Conservation (phyloP, 2,888 invertebrate species). For the Allolobophora icterica region DNA sequence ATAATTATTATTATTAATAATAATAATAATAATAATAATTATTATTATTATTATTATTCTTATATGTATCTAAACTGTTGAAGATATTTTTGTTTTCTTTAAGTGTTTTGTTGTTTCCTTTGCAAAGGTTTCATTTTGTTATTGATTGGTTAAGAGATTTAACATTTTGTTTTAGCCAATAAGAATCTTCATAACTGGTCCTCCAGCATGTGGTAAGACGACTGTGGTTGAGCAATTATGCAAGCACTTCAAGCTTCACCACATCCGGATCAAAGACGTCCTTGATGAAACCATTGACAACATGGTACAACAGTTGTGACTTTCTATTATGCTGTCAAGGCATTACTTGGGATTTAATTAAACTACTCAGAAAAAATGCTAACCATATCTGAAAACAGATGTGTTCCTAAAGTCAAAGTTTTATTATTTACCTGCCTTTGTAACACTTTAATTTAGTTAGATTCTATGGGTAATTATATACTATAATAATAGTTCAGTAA, state of each 20-base stretch:
- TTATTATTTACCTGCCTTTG: no score
- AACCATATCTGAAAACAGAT: background rate
- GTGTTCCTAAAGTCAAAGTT: background rate
- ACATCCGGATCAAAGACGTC: conserved; percentile 64
- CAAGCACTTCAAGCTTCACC: conserved; percentile 65
- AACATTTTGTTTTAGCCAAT: conserved; percentile 58
- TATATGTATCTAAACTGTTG: background rate
- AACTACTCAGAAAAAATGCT: background rate
- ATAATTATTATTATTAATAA: no score
- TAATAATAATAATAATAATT: no score
- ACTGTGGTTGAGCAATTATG: conserved; percentile 63
- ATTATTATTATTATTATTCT: no score
- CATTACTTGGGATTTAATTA: background rate
- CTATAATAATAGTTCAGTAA: background rate
- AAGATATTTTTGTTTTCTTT: background rate
- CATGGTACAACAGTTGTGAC: background rate
- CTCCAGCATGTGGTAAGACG: conserved; percentile 65
- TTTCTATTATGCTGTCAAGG: background rate
- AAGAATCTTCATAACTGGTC: conserved; percentile 63
- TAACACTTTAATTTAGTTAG: background rate
- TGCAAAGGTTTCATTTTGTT: background rate
- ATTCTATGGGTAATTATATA: background rate
- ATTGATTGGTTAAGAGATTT: background rate
- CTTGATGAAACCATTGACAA: conserved; percentile 43
- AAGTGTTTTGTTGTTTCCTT: background rate